A percentile compares a stretch with the other conserved stretches of the same genome.
These are phyloP conservation scores for Papilio gigon DNA, from an alignment of 2,888 invertebrate species.

Conservation along the genomic window DNA sequence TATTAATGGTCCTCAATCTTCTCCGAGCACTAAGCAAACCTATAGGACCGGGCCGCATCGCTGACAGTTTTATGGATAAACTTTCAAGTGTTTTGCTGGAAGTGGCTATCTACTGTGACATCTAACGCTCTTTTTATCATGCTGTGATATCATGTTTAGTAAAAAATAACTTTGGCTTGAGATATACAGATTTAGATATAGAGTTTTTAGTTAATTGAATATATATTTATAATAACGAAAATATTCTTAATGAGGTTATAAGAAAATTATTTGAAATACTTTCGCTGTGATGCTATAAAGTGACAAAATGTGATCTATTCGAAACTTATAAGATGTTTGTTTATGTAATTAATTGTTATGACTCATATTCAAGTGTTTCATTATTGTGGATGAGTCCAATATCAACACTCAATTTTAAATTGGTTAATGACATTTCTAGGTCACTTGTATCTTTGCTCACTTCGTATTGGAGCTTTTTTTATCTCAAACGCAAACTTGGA, in stretches of 20 bases:
- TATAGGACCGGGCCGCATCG: constrained; percentile 48
- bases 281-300: too few relatives aligned
- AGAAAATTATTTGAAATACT: too few relatives aligned
- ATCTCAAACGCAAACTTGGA: constrained; percentile 67
- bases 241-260: too few relatives aligned
- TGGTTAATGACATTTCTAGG: constrained; percentile 48
- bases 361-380: neutral
- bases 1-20: constrained; percentile 67
- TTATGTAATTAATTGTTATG: too few relatives aligned
- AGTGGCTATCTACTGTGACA: constrained; percentile 41
- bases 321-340: too few relatives aligned
- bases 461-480: constrained; percentile 62
- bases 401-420: neutral
- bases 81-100: constrained; percentile 46
- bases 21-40: constrained; percentile 57
- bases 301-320: too few relatives aligned
- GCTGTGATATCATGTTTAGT: neutral
- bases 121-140: neutral
- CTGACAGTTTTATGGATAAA: constrained; percentile 40
- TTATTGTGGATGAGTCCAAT: neutral
- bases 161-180: neutral
- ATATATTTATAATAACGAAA: too few relatives aligned
- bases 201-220: too few relatives aligned
- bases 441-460: constrained; percentile 51
- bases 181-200: neutral